Conservation (phyloP, 2,888 invertebrate genomes). For the Hydriomena furcata region DNA sequence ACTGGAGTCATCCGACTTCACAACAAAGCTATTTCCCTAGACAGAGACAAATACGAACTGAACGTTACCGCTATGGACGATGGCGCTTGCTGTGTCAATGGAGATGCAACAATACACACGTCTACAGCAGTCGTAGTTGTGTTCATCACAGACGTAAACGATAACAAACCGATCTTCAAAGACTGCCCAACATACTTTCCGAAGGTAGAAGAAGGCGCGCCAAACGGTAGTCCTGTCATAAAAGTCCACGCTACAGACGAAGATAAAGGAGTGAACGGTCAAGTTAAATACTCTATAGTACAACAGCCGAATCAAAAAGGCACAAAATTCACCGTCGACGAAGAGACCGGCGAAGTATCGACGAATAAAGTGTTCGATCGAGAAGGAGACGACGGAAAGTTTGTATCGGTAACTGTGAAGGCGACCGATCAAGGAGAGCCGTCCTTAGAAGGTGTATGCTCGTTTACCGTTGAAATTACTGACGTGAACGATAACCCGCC, state of each 20-base stretch:
- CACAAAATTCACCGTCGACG: slow-evolving; percentile 97
- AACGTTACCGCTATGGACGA: slow-evolving; percentile 99
- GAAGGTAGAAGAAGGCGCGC: slow-evolving; percentile 96
- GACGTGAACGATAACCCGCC: slow-evolving; percentile 99
- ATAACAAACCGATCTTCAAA: slow-evolving; percentile 97
- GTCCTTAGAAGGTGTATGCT: slow-evolving; percentile 98
- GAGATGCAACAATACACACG: slow-evolving; percentile 93
- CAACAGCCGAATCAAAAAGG: slow-evolving; percentile 98
- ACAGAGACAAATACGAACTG: slow-evolving; percentile 96
- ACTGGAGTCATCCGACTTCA: slow-evolving; percentile 96
- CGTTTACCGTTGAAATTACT: slow-evolving; percentile 98
- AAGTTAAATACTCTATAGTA: slow-evolving; percentile 98
- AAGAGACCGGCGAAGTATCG: slow-evolving; percentile 96
- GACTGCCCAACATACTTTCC: slow-evolving; percentile 96
- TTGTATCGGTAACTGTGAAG: slow-evolving; percentile 97
- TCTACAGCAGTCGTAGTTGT: slow-evolving; percentile 98
- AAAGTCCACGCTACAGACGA: slow-evolving; percentile 97
- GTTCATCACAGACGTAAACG: slow-evolving; percentile 98
- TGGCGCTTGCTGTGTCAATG: slow-evolving; percentile 97
- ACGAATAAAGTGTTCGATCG: slow-evolving; percentile 98
- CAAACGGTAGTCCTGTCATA: slow-evolving; percentile 96
- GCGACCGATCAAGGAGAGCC: slow-evolving; percentile 99
- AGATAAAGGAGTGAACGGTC: slow-evolving; percentile 97
- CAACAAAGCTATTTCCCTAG: slow-evolving; percentile 92
- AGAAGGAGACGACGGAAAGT: slow-evolving; percentile 98